Evolutionary conservation across 2,888 invertebrate species (phyloP), one percentile per base, ranked within the genome.

Genomic region (Sinodicranocentrus sp.): DNA sequence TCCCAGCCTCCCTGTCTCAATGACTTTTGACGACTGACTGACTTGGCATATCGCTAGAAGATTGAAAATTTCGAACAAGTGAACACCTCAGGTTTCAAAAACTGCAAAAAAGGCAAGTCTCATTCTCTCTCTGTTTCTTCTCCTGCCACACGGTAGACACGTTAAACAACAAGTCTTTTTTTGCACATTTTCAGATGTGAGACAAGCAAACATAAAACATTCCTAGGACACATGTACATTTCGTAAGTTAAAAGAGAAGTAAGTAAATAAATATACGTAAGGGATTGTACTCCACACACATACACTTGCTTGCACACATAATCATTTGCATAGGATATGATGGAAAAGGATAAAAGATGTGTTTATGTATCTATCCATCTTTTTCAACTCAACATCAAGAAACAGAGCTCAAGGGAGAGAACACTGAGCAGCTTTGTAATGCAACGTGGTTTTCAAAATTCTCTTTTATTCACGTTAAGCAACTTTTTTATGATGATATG

Each of bases 401-500:
- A 33, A 33, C 33, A 33, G 33, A 3, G 10, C 10, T 10, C 3
- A 10, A 3, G 10, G 33, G 33, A 33, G 48, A 13, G 17, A 5
- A 39, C 39, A 39, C 39, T 8, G 39, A 39, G 39, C 3, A 48
- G 15, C 48, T 17, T 48, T 48, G 48, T 15, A 13, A 54, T 21
- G 72, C 72, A 72, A 72, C 72, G 72, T 72, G 72, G 59, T 72
- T 72, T 72, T 72, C 15, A 5, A 48, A 48, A 48, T 3, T 48
- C 17, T 48, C 3, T 3, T 17, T n/a, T 48, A 48, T 17, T 48
- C 48, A 48, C 48, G 48, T 48, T 48, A 48, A 48, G 33, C 33
- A 33, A 33, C 33, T 33, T 33, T 33, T 33, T 33, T 33, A 52
- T 52, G 52, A 52, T 52, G 52, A 15, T 52, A 52, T 52, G 52